Evolutionary conservation across 2,888 invertebrate species (phyloP).

Genomic region (Metacarcinus magister): DNA sequence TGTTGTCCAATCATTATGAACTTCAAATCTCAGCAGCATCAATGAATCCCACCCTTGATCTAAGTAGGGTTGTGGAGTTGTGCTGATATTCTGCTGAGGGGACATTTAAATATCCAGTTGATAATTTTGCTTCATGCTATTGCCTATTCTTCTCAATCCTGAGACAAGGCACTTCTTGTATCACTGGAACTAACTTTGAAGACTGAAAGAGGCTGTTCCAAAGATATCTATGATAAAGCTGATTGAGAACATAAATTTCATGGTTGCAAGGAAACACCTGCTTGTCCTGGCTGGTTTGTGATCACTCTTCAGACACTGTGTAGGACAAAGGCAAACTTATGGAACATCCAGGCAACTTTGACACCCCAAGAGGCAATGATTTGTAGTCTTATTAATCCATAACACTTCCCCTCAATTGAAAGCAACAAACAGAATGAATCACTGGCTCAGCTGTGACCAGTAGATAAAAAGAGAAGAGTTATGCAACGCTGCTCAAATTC

Average conservation of each 20-base stretch:
- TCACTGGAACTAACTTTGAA: neutral
- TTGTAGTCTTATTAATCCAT: neutral
- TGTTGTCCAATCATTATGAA: no score
- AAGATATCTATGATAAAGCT: neutral
- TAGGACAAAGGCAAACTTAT: neutral
- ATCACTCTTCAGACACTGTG: neutral
- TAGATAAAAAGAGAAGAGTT: neutral
- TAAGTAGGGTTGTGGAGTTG: neutral
- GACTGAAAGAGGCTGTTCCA: neutral
- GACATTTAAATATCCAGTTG: neutral
- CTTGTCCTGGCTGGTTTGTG: neutral
- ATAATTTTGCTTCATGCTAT: neutral
- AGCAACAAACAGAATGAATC: neutral
- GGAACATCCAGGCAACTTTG: constrained; percentile 12
- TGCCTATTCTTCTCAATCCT: neutral
- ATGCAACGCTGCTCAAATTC: neutral
- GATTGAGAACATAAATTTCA: neutral
- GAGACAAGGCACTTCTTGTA: constrained; percentile 10
- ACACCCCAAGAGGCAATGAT: neutral
- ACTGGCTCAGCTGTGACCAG: neutral
- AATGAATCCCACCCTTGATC: neutral
- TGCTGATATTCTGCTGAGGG: neutral
- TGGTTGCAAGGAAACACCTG: neutral
- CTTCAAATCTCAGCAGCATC: no score
- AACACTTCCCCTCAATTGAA: neutral